Conservation (phyloP, 2,113 vertebrate species). For the Sylvilagus bachmani region DNA sequence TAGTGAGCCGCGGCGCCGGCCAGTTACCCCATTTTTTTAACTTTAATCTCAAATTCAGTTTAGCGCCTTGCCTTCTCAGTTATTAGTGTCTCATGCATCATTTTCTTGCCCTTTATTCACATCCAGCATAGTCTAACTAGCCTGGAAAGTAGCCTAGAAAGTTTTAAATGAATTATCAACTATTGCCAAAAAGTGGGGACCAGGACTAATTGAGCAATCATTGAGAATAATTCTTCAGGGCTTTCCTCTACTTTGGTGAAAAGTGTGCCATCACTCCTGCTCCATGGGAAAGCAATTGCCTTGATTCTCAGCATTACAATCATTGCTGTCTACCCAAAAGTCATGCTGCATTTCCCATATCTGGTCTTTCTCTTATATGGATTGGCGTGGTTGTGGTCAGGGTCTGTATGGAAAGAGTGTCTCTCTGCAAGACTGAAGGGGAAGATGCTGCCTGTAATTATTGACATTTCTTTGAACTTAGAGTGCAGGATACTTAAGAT, state of each 20-base stretch:
- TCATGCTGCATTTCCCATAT: not conserved
- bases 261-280: not conserved
- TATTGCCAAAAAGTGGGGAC: not conserved
- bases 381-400: not conserved
- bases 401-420: not conserved
- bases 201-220: not conserved
- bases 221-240: not conserved
- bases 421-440: not conserved
- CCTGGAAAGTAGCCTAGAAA: not conserved
- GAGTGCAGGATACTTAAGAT: not conserved
- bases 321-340: not conserved
- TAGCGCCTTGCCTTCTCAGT: not conserved
- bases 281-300: not conserved
- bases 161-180: constrained; percentile 22
- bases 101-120: not conserved
- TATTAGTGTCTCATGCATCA: not conserved
- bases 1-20: too few species aligned
- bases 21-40: not conserved
- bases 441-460: not conserved
- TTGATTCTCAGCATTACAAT: constrained; percentile 1
- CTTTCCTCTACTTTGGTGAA: constrained; percentile 4
- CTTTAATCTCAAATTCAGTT: not conserved
- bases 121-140: not conserved
- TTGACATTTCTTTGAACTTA: constrained; percentile 38
- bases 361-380: not conserved